Percentiles rank a stretch among this genome's conserved stretches.
Conservation (phyloP, 2,888 invertebrate genomes). For the Lasioglossum vierecki region DNA sequence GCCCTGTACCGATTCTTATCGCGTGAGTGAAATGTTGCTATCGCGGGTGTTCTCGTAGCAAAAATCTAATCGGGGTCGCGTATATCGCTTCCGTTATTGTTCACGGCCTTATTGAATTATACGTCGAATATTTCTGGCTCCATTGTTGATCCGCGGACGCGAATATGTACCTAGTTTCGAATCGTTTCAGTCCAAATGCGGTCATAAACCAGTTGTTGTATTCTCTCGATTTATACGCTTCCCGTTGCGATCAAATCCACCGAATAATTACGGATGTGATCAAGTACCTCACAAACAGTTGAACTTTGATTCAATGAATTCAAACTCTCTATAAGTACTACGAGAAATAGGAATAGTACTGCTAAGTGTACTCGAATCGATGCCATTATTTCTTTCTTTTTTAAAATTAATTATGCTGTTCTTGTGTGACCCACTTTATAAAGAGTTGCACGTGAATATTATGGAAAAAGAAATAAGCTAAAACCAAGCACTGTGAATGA, state of each 20-base stretch:
- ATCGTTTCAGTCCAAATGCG: background rate
- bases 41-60: background rate
- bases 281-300: too few species aligned
- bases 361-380: too few species aligned
- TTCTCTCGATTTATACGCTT: background rate
- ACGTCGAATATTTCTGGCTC: background rate
- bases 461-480: too few species aligned
- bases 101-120: background rate
- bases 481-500: too few species aligned
- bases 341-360: too few species aligned
- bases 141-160: background rate
- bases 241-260: background rate
- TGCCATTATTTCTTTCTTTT: too few species aligned
- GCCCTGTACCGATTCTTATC: slow-evolving; percentile 26
- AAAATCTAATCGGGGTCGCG: slow-evolving; percentile 1
- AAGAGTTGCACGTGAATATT: too few species aligned
- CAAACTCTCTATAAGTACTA: too few species aligned
- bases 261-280: background rate
- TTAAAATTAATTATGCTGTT: too few species aligned
- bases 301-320: too few species aligned
- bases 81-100: slow-evolving; percentile 6
- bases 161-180: background rate
- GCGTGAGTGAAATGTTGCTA: slow-evolving; percentile 32
- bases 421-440: too few species aligned
- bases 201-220: background rate